Conservation (phyloP, 64 coral and sea anemone genomes). For the Exaiptasia diaphana region DNA sequence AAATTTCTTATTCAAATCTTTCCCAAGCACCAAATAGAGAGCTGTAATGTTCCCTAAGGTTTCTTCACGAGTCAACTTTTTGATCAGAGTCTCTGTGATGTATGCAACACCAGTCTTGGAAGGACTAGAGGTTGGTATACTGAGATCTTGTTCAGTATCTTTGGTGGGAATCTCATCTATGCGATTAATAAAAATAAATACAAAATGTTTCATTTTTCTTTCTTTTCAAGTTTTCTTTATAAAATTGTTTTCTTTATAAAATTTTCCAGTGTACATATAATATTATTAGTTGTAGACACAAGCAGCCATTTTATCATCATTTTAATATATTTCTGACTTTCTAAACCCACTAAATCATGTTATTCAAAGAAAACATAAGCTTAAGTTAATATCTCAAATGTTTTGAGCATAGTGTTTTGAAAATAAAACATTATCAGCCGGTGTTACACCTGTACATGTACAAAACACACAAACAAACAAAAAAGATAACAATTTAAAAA, state of each 20-base stretch:
- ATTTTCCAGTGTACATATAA: neutral
- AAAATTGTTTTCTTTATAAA: neutral
- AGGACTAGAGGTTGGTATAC: neutral
- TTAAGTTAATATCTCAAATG: too few species aligned
- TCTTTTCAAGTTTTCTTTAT: neutral
- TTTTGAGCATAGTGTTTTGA: too few species aligned
- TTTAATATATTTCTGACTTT: neutral
- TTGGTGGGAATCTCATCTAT: neutral
- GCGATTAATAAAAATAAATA: neutral
- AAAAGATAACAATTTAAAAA: neutral
- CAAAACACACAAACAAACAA: too few species aligned
- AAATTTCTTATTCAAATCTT: slow-evolving; percentile 87
- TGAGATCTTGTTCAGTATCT: neutral
- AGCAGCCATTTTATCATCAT: neutral
- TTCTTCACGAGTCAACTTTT: slow-evolving; percentile 65
- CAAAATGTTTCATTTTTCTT: neutral
- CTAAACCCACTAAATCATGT: too few species aligned
- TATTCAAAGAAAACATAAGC: too few species aligned
- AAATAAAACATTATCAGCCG: too few species aligned
- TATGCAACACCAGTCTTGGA: slow-evolving; percentile 75
- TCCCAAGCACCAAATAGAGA: slow-evolving; percentile 71
- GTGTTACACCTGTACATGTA: too few species aligned
- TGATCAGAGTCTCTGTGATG: slow-evolving; percentile 74
- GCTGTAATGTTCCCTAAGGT: slow-evolving; percentile 59
- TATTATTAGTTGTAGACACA: neutral